A percentile compares a stretch with the other conserved stretches of the same genome.
These are phyloP conservation scores for Drosophila bunnanda DNA, from an alignment of 2,888 invertebrate species.

Conservation along the genomic window DNA sequence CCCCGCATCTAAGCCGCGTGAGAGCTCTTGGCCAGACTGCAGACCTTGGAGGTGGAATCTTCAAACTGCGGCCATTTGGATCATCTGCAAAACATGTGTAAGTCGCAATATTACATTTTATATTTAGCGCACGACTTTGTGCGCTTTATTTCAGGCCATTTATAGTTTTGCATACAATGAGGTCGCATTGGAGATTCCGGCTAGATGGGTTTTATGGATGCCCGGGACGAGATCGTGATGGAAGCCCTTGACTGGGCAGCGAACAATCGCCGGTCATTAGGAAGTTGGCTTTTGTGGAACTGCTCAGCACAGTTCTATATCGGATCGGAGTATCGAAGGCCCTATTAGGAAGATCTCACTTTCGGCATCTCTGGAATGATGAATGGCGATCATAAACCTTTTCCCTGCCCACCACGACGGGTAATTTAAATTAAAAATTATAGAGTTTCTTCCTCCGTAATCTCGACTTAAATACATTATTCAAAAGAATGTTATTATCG, in stretches of 20 bases:
- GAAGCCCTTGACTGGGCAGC: conserved; percentile 40
- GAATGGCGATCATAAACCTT: conserved; percentile 17
- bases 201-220: conserved; percentile 6
- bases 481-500: conserved; percentile 31
- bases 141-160: conserved; percentile 21
- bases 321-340: background rate
- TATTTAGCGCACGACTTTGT: conserved; percentile 73
- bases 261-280: conserved; percentile 33
- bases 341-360: background rate
- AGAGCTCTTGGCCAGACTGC: conserved; percentile 61
- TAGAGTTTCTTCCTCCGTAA: background rate
- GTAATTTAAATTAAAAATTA: conserved; percentile 19
- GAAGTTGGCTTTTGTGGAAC: conserved; percentile 10
- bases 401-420: conserved; percentile 4
- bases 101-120: conserved; percentile 74
- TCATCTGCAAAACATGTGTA: conserved; percentile 44
- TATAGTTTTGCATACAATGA: conserved; percentile 66
- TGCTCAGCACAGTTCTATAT: conserved; percentile 3
- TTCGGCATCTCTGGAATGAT: conserved; percentile 1
- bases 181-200: conserved; percentile 32
- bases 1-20: conserved; percentile 39
- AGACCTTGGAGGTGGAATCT: conserved; percentile 25
- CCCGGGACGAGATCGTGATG: conserved; percentile 61
- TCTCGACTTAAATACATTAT: conserved; percentile 26
- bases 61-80: conserved; percentile 40